Base-by-base conservation (phyloP, 2,797 vertebrate genomes). In the Podarcis siculus region DNA sequence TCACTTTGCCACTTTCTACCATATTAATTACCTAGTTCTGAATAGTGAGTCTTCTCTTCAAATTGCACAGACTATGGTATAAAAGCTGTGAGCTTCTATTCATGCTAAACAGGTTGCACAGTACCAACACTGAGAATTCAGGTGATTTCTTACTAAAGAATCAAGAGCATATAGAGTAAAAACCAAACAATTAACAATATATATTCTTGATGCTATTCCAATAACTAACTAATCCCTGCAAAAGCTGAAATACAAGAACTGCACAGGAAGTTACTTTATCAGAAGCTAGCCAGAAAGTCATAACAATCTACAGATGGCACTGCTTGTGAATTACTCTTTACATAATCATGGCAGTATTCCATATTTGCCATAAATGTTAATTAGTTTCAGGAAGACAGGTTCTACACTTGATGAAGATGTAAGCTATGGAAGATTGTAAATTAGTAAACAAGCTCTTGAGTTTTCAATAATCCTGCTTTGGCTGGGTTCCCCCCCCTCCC, bases 331-430 rank as follows among this genome's bases (percentile, higher is more conserved):
- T 86, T 80, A 80, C 67, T 80, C 69, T 81, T 75, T 81, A 81
- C 49, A 66, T 64, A 82, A 87, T 21, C 69, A 75, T 82, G 86
- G 69, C 79, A 87, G 19, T 45, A 55, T 82, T 81, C 86, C 86
- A 87, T 75, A 75, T 64, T 42, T 87, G 55, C 86, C 35, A 87
- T 87, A 82, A 87, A 87, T 87, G 79, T 87, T 87, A 87, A 87
- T 82, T 87, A 35, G 49, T 87, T 87, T 82, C 49, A 82, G 42
- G 7, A 87, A n/a, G 55, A 81, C 10, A 64, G 1, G 69, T 27
- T 87, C 73, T 78, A 79, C 78, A 81, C 79, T 80, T 73, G 23
- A 27, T 75, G 61, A 82, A 75, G 49, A 64, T 64, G 79, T 35
- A 87, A 75, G 55, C 55, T 81, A 87, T 49, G 49, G 49, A 86